Evolutionary conservation across 2,113 vertebrate species (phyloP), one percentile per base, ranked within the genome.

Genomic region (Turnix velox): DNA sequence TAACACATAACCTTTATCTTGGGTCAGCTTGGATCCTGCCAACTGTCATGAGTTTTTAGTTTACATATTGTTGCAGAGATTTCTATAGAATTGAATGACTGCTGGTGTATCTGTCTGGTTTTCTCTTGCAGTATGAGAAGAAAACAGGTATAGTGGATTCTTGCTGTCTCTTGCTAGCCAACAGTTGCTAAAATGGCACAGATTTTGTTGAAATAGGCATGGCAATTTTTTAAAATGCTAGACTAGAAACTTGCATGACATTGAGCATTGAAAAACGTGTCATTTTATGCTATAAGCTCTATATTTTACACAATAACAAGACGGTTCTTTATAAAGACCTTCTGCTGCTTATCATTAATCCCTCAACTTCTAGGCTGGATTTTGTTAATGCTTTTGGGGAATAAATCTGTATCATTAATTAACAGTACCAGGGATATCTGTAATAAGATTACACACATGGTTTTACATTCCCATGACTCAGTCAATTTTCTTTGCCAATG

Each of bases 361-460:
- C 87, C 39, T 67, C 81, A 79, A 4, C 71, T 92, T 92, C 78
- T 85, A 85, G 54, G 45, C 42, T 80, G 87, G 92, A 92, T 96
- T 96, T 91, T 45, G 67, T 83, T 96, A 95, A 94, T 93, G 87
- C 92, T 91, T 92, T 54, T 62, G 74, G 91, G n/a, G 81, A 83
- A 85, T 91, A 46, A 93, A 91, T 79, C 58, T 89, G 77, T 88
- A 87, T 95, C 84, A 82, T 91, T 93, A 94, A 95, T 96, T 96
- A 95, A 82, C 81, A 91, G 78, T 79, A 77, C 58, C 22, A 69
- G 59, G 78, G 62, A 91, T 92, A 84, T 82, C 77, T 76, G 54
- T 95, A 96, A 94, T 95, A 92, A 93, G 91, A 94, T 96, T 96
- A 92, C 0, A 0, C 61, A 76, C 81, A 16, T 68, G 62, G 73